These are phyloP conservation scores for Todiramphus saurophagus DNA, from an alignment of 2,113 vertebrate species.

Conservation along the genomic window DNA sequence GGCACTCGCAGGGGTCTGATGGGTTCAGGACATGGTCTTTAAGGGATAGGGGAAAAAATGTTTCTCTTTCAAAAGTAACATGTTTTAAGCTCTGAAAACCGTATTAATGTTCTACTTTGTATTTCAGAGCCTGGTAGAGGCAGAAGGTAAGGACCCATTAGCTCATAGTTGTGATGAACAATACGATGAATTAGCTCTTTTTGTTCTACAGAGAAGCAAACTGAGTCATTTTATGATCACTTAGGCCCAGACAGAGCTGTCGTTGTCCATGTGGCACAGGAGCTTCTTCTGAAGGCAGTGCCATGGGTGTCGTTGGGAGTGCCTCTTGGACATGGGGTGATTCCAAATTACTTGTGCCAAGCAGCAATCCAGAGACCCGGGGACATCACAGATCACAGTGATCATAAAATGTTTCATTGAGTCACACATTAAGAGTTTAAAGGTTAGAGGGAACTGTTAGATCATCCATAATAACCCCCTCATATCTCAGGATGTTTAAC, in stretches of 20 bases:
- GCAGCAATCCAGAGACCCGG: not conserved
- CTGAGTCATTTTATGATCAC: not conserved
- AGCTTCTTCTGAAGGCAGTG: not conserved
- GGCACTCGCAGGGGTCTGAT: not conserved
- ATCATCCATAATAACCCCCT: not conserved
- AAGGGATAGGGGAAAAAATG: not conserved
- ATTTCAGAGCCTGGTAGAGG: not conserved
- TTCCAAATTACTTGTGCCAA: not conserved
- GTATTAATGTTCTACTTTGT: not conserved
- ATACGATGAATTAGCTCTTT: not conserved
- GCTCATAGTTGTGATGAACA: accelerated
- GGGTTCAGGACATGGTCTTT: not conserved
- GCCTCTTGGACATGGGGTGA: not conserved
- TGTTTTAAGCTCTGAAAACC: not conserved
- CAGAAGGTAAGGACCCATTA: not conserved
- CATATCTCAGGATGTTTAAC: not conserved
- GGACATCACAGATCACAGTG: no score
- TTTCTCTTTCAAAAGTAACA: not conserved
- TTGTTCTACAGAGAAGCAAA: not conserved
- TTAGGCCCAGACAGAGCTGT: not conserved
- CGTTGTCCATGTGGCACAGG: not conserved
- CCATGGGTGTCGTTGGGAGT: not conserved
- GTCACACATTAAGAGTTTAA: not conserved
- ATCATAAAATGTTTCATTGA: not conserved
- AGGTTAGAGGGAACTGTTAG: not conserved